A percentile compares a stretch with the other conserved stretches of the same genome.
Conservation (phyloP, 1,140 invertebrate species). For the Probaryconus sp. region DNA sequence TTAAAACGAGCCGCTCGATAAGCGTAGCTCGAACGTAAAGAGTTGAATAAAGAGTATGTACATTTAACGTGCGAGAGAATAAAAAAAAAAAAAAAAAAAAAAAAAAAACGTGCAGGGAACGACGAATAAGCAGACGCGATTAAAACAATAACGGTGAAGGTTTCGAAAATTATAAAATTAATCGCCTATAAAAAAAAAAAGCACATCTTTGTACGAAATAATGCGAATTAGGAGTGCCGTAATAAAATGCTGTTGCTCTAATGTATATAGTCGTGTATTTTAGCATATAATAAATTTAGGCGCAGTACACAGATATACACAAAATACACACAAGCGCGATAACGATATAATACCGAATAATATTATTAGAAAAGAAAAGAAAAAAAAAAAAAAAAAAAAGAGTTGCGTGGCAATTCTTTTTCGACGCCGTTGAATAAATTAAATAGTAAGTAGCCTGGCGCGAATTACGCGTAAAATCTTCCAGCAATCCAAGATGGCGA, state of each 20-base stretch:
- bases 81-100: too few species aligned
- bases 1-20: slow-evolving; percentile 56
- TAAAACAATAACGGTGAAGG: slow-evolving; percentile 10
- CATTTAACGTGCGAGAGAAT: slow-evolving; percentile 40
- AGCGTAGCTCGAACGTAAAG: slow-evolving; percentile 53
- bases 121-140: slow-evolving; percentile 19
- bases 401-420: too few species aligned
- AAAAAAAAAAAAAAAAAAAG: too few species aligned
- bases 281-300: slow-evolving; percentile 62
- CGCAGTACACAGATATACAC: slow-evolving; percentile 48
- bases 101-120: slow-evolving; percentile 30
- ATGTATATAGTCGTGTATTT: slow-evolving; percentile 74
- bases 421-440: too few species aligned
- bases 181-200: slow-evolving; percentile 47
- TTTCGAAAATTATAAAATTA: slow-evolving; percentile 33
- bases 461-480: slow-evolving; percentile 16
- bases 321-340: slow-evolving; percentile 54
- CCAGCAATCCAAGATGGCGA: slow-evolving; percentile 28
- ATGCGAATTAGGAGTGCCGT: slow-evolving; percentile 54
- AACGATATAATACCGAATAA: slow-evolving; percentile 48
- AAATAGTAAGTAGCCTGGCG: not conserved
- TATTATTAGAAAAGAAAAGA: slow-evolving; percentile 60
- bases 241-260: slow-evolving; percentile 70
- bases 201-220: slow-evolving; percentile 60
- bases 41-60: slow-evolving; percentile 49